Evolutionary conservation across 64 coral and sea anemone genomes (phyloP), one percentile per base, ranked within the genome.

Genomic region (Orbicella faveolata): DNA sequence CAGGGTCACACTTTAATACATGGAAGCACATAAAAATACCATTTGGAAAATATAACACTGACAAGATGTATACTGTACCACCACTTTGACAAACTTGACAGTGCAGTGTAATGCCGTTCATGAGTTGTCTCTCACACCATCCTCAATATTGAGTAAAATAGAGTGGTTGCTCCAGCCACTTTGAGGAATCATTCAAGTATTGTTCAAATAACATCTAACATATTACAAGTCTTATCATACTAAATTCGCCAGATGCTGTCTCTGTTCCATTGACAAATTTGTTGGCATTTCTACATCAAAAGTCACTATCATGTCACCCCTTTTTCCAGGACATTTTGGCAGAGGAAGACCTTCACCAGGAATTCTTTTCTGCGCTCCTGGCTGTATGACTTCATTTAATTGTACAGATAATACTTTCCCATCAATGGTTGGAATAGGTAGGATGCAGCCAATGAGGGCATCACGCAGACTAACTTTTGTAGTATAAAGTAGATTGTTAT

Each of bases 231-330:
- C 7, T 64, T 61, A 64, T 62, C 33, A 61, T 37, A 82, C 79
- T 2, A 85, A 52, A 67, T 26, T 75, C 20, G 92, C 92, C 69
- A 97, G 23, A 53, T 88, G 75, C 14, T 94, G 76, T 75, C 88
- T 99, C 79, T 99, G 94, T 78, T 99, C 88, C 79, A 35, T 88
- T 10, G 96, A 91, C 61, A 99, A 79, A 35, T 89, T 83, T 86
- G 90, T 93, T 35, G 97, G 97, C 90, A 99, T 96, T 25, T 86
- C 89, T 61, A 99, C 91, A 79, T 99, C 88, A 80, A 96, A 99
- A 63, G 88, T 83, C 61, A 99, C 94, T 69, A 99, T 96, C 84
- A 99, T 82, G 79, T 99, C 94, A 4, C 63, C 97, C 70, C 97
- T 67, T 34, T 91, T 87, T 65, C 82, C 89, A 9, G 63, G 62